Evolutionary conservation across 2,888 invertebrate genomes (phyloP), one percentile per base, ranked within the genome.

Genomic region (Amblyjoppa proteus): DNA sequence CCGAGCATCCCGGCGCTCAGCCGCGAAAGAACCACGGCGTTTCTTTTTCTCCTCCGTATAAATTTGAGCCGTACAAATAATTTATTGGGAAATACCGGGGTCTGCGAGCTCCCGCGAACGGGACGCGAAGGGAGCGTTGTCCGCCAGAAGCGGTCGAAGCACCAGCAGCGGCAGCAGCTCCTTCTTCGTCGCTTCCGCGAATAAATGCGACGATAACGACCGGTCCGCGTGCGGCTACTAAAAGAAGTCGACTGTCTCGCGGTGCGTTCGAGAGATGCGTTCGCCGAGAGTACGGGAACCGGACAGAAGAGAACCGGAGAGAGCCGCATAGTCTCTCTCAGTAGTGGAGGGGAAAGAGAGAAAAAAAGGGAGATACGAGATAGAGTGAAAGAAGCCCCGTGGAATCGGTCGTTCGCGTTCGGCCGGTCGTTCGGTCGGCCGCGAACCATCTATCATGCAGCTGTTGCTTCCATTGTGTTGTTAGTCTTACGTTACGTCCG

Each of bases 391-490:
- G 80, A 83, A 85, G 83, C 80, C 74, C 74, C 61, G 90, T 86
- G 90, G 90, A 90, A 92, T 91, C 91, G 92, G 89, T 89, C 89
- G 87, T 88, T 88, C 88, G 87, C 90, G 89, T 90, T 90, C 92
- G 89, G 88, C 84, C 89, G 88, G 83, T 87, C 88, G 90, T 88
- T 88, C 86, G 88, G 88, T 86, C 87, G 84, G 84, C 70, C 85
- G 82, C 84, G 87, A 89, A 89, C 91, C 91, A 92, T 92, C 92
- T 92, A 92, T 92, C 92, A 93, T 93, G 93, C 93, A 93, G 93
- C 93, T 93, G 93, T 92, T 93, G 93, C 92, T 91, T 93, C 93
- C 93, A 93, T 94, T 94, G 94, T 93, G 92, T 93, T 93, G 93
- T 93, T 93, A 93, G 93, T 93, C 93, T 93, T 93, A 90, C 91